A percentile compares a stretch with the other conserved stretches of the same genome.
Conservation (phyloP, 2,888 invertebrate species). For the Drosophila anomelani region DNA sequence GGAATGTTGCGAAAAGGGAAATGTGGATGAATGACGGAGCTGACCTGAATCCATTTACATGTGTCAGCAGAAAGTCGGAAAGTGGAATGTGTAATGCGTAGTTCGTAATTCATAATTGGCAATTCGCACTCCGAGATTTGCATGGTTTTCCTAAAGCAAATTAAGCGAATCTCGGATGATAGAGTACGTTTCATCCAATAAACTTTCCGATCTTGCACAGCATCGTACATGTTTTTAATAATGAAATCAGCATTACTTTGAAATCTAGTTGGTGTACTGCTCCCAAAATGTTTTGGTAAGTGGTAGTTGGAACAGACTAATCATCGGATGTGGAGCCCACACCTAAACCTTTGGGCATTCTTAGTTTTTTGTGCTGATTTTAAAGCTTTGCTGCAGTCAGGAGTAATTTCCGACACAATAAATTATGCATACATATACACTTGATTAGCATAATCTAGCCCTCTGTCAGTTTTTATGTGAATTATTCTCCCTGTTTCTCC, state of each 20-base stretch:
- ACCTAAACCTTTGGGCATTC: not conserved
- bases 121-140: not conserved
- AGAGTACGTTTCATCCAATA: not conserved
- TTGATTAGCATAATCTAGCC: too few relatives aligned
- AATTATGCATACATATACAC: too few relatives aligned
- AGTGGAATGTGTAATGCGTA: conserved; percentile 1
- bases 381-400: not conserved
- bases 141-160: not conserved
- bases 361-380: too few relatives aligned
- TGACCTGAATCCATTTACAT: conserved; percentile 33
- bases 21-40: conserved; percentile 29
- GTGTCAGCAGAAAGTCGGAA: conserved; percentile 2
- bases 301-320: not conserved
- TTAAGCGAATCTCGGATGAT: not conserved
- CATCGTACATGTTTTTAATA: not conserved
- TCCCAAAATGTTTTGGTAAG: not conserved
- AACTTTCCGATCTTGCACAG: not conserved
- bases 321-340: too few relatives aligned
- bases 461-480: not conserved
- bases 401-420: too few relatives aligned
- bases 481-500: not conserved
- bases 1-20: conserved; percentile 38
- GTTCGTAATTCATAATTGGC: not conserved
- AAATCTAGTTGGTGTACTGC: not conserved
- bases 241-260: not conserved